Evolutionary conservation across 2,888 invertebrate species (phyloP).

Genomic region (Ceramica pisi): DNA sequence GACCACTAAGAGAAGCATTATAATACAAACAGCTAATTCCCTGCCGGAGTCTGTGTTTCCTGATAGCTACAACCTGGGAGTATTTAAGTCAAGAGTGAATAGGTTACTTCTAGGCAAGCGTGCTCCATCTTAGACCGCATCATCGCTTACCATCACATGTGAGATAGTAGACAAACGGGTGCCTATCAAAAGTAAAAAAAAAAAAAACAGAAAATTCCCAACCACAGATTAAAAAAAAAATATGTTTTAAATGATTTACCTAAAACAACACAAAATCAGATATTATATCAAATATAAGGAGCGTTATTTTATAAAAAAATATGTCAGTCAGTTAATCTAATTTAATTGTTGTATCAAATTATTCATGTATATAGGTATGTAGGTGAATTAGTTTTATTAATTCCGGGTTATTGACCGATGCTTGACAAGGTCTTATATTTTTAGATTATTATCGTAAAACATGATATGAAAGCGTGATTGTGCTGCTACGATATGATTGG

Average conservation of each 20-base stretch:
- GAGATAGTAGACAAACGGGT: too few species aligned
- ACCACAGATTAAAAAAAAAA: too few species aligned
- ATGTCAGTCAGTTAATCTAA: constrained; percentile 29
- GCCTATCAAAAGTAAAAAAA: too few species aligned
- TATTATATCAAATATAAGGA: background rate
- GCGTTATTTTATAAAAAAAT: constrained; percentile 41
- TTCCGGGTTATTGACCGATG: constrained; percentile 27
- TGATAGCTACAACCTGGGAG: too few species aligned
- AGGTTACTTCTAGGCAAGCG: too few species aligned
- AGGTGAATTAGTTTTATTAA: constrained; percentile 18
- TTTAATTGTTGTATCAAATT: constrained; percentile 10
- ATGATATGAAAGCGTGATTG: background rate
- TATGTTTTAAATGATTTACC: background rate
- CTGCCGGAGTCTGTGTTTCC: too few species aligned
- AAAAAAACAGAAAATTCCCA: too few species aligned
- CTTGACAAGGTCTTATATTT: background rate
- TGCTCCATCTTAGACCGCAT: too few species aligned
- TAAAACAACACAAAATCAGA: constrained; percentile 4
- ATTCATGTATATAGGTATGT: background rate
- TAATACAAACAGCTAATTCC: too few species aligned
- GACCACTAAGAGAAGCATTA: constrained; percentile 39
- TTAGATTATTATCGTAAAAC: background rate
- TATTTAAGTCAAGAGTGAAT: too few species aligned
- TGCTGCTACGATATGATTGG: background rate
- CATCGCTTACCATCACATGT: too few species aligned